Base-by-base conservation (phyloP, 2,797 vertebrate species). In the Acipenser transmontanus region DNA sequence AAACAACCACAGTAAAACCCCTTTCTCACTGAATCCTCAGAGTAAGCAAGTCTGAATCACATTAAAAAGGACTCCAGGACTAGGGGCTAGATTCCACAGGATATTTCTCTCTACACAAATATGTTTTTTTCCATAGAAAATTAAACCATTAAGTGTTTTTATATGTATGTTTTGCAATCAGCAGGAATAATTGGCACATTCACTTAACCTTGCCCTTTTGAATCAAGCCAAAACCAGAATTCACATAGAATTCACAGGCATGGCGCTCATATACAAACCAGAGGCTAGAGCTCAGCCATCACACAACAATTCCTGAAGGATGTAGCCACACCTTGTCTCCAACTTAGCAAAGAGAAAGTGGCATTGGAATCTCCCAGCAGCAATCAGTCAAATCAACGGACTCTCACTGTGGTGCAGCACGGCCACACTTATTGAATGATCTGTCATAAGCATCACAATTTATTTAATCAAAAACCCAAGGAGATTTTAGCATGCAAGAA, bases 131-230 rank as follows among this genome's bases (percentile, higher is more conserved):
- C 34, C 34, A 34, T 34, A 34, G 34, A 34, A 34, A 34, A 4
- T 34, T 34, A 34, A 34, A 34, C 34, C 34, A 34, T 34, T 34
- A 34, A 34, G 34, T 34, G 34, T 34, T 34, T 34, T 34, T 34
- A 34, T 34, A 3, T 34, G 34, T 34, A 34, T 34, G 34, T 34
- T 34, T 34, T 34, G 34, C 34, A 34, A 34, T 34, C 34, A 34
- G 34, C 34, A 34, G 34, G 34, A 34, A 34, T 34, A 34, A 34
- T 34, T 34, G 60, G 50, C 60, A 50, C 34, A 34, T 34, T 34
- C 20, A 47, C 47, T 74, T 72, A 59, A 77, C 71, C 73, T 71
- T 66, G 69, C 71, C 71, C 71, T 68, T 65, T 69, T 72, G 59
- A 34, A 34, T 34, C 34, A 34, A 34, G 34, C 34, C 34, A 34